Base-by-base conservation (phyloP, 2,888 invertebrate genomes). In the Zele albiditarsus region DNA sequence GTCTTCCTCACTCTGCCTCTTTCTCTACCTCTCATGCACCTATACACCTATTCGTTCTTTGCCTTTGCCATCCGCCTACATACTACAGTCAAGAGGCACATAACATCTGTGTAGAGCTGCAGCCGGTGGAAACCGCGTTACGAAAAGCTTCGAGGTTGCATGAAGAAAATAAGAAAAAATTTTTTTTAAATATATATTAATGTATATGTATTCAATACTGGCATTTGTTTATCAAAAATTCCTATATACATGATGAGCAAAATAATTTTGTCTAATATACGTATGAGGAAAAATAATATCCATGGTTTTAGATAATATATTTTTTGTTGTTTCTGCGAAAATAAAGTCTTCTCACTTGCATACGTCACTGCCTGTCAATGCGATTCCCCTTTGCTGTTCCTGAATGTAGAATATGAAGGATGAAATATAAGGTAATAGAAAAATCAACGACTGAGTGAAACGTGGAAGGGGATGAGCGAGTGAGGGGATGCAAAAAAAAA, bases 251-350 rank as follows among this genome's bases (percentile, higher is more conserved):
- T n/a, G n/a, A n/a, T n/a, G n/a, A n/a, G n/a, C n/a, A n/a, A n/a
- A n/a, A n/a, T n/a, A n/a, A n/a, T n/a, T n/a, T n/a, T n/a, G n/a
- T n/a, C n/a, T n/a, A 53, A 23, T 12, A 49, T 49, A 49, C 0
- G 3, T 53, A 53, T 20, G n/a, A 46, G n/a, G 2, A 46, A 46
- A 1, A n/a, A n/a, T 16, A 46, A 16, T n/a, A 46, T n/a, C 14
- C n/a, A 16, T 46, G n/a, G 5, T 3, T 5, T 53, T 53, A 6
- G 20, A 53, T 53, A 14, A 33, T 53, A 65, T 53, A 75, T 65
- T 67, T 69, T 23, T 73, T 38, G 67, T 73, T 38, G 67, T 25
- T 33, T 33, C 63, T 60, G 66, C 58, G 60, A 65, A 2, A 38
- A 60, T 42, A 49, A 58, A 33, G 27, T 33, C 38, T n/a, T 38